A percentile compares a stretch with the other conserved stretches of the same genome.
phyloP scores from a whole-genome alignment of 2,113 vertebrate species.

The Laticauda colubrina region DNA sequence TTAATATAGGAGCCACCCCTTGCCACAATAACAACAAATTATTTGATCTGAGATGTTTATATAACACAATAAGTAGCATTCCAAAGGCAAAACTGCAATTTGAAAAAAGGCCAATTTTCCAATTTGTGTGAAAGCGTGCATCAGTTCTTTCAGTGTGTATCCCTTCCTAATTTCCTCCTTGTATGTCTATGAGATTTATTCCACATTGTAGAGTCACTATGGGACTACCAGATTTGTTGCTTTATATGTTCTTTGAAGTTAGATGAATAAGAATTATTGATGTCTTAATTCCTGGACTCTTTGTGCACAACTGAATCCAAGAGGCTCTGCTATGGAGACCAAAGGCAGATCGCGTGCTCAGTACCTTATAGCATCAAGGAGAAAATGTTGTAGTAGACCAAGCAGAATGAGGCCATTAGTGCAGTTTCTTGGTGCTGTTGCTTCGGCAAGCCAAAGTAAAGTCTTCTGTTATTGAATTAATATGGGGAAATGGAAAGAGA shows the following conservation, averaged over 20 bases:
- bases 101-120: not conserved
- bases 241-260: not conserved
- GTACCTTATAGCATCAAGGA: not conserved
- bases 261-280: slow-evolving; percentile 28
- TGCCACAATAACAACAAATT: not conserved
- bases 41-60: not conserved
- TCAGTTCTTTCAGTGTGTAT: not conserved
- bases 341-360: not conserved
- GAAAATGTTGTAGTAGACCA: not conserved
- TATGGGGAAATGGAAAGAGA: not conserved
- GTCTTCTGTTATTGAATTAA: not conserved
- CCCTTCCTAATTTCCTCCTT: not conserved
- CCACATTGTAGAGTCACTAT: not conserved
- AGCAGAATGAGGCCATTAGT: not conserved
- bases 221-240: not conserved
- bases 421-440: not conserved
- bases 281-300: not conserved
- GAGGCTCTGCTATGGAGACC: not conserved
- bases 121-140: not conserved
- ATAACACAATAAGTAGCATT: not conserved
- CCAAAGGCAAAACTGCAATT: not conserved
- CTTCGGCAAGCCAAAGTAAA: not conserved
- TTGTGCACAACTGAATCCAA: not conserved
- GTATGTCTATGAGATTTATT: not conserved
- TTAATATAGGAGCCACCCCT: not conserved